A percentile compares a stretch with the other conserved stretches of the same genome.
These are phyloP conservation scores for Cephalotes varians DNA, from an alignment of 2,888 invertebrate species.

Conservation along the genomic window DNA sequence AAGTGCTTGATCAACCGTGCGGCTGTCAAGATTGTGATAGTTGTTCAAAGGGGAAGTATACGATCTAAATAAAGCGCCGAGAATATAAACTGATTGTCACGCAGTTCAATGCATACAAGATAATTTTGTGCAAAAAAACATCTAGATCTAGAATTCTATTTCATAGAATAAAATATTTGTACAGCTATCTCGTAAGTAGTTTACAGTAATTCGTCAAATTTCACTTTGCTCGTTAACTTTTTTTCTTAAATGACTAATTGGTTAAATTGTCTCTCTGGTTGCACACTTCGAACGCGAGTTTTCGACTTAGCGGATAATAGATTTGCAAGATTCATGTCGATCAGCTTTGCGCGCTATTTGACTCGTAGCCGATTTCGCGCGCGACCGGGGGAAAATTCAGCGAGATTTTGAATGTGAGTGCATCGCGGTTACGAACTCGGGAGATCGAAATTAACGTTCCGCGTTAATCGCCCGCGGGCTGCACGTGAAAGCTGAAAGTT, in stretches of 20 bases:
- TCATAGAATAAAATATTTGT: neutral
- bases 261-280: neutral
- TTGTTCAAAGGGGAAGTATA: neutral
- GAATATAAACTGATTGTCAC: neutral
- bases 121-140: neutral
- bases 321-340: constrained; percentile 54
- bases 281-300: neutral
- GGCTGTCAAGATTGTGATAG: neutral
- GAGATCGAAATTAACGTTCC: constrained; percentile 74
- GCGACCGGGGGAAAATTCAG: constrained; percentile 40
- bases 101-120: neutral
- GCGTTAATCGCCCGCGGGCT: constrained; percentile 64
- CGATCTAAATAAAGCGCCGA: neutral
- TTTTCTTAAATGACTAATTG: neutral
- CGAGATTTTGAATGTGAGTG: constrained; percentile 54
- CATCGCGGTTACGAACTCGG: constrained; percentile 61
- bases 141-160: neutral
- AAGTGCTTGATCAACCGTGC: neutral
- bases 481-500: constrained; percentile 73
- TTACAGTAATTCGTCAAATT: neutral
- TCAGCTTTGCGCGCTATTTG: constrained; percentile 52
- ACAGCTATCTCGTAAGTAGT: neutral
- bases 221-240: neutral
- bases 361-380: constrained; percentile 22
- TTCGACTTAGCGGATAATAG: constrained; percentile 46